Evolutionary conservation across 2,113 vertebrate genomes (phyloP), one percentile per base, ranked within the genome.

Genomic region (Oncorhynchus tshawytscha): DNA sequence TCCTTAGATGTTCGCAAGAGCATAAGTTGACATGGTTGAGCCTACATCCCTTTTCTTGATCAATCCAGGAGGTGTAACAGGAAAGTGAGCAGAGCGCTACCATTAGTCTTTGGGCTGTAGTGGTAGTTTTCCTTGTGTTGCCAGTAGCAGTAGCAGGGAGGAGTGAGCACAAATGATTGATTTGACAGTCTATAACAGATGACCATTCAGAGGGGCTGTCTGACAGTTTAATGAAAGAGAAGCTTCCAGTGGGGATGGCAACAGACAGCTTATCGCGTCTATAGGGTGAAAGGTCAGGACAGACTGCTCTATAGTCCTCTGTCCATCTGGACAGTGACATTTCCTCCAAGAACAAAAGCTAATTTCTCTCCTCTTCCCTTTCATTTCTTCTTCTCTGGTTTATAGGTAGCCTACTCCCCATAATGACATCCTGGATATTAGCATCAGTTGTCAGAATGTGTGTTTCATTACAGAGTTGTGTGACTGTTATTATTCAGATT

Each of bases 131-230:
- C 51, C n/a, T n/a, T n/a, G 59, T 62, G n/a, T 45, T 62, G n/a
- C 3, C 6, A 22, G 16, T 13, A 31, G 2, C 12, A 34, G 0
- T 27, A 15, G 29, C 51, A 31, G 13, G 25, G n/a, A 29, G 69
- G 64, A 82, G 71, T 81, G 67, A 27, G 12, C 27, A 60, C 27
- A 49, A 77, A 69, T 72, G 80, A 84, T 76, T 84, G 70, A 83
- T 83, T 73, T 81, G 71, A 80, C 69, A 73, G 60, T 71, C 24
- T 7, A 48, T 79, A 76, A 70, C 29, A n/a, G 74, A 27, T 78
- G n/a, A 54, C 51, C 81, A 62, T 73, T 39, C 34, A 76, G 24
- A 66, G 67, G 62, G 62, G 65, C 45, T 71, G 65, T 13, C 62
- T 51, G 48, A 77, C 66, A 70, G 77, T 76, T 75, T 84, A 81